phyloP scores from a whole-genome alignment of 2,888 invertebrate species.

The Dromius quadrimaculatus region DNA sequence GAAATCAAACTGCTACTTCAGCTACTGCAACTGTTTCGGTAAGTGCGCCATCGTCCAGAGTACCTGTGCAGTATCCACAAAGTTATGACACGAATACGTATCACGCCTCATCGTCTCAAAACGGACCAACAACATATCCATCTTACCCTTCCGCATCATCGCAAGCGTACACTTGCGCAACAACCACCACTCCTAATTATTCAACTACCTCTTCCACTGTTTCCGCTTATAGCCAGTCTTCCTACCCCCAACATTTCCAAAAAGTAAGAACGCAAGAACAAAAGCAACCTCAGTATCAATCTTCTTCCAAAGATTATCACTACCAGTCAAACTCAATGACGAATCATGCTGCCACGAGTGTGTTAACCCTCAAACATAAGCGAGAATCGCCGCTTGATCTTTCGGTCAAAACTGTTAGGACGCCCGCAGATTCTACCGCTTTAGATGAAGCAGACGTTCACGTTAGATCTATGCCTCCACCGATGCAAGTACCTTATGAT shows the following conservation, averaged over 20 bases:
- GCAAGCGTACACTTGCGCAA: conserved; percentile 42
- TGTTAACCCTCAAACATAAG: conserved; percentile 68
- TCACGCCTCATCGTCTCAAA: conserved; percentile 14
- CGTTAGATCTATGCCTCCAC: conserved; percentile 60
- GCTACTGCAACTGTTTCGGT: background rate
- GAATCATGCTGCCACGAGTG: conserved; percentile 54
- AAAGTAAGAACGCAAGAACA: conserved; percentile 25
- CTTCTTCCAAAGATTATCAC: conserved; percentile 42
- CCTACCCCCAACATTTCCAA: conserved; percentile 65
- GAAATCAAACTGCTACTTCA: conserved; percentile 3
- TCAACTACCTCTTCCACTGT: conserved; percentile 41
- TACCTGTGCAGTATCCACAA: conserved; percentile 51
- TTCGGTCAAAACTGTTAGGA: conserved; percentile 89
- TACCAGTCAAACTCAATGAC: conserved; percentile 48
- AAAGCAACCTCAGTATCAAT: conserved; percentile 51
- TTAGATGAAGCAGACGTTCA: conserved; percentile 73
- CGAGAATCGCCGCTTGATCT: conserved; percentile 87
- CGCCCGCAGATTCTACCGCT: conserved; percentile 89
- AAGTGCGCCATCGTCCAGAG: conserved; percentile 30
- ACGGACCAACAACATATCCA: conserved; percentile 42
- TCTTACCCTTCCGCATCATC: conserved; percentile 21
- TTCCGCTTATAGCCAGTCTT: conserved; percentile 64
- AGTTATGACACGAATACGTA: conserved; percentile 43
- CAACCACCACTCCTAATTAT: conserved; percentile 35
- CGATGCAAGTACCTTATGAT: conserved; percentile 60